Conservation (phyloP, 2,797 vertebrate species). For the Spondyliosoma cantharus region DNA sequence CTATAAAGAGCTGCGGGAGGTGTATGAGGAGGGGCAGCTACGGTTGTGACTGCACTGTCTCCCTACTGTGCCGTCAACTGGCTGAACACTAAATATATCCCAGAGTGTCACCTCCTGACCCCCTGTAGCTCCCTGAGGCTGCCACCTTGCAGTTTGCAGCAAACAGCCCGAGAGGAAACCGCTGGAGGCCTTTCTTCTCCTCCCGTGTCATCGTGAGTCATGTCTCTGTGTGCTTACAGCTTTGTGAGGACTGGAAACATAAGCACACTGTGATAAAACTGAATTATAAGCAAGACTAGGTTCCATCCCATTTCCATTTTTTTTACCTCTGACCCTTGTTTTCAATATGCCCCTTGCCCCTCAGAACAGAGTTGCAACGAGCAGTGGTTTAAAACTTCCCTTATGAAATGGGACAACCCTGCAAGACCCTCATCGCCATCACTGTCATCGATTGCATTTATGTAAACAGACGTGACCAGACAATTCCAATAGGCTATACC, state of each 20-base stretch:
- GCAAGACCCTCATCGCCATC: too few relatives aligned
- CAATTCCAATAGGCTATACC: too few relatives aligned
- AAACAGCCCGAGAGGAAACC: slow-evolving; percentile 15
- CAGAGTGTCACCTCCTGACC: slow-evolving; percentile 53
- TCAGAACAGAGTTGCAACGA: too few relatives aligned
- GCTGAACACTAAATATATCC: slow-evolving; percentile 65
- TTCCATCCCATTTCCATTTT: too few relatives aligned
- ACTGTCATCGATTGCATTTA: too few relatives aligned
- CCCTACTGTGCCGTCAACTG: slow-evolving; percentile 50
- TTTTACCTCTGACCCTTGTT: too few relatives aligned
- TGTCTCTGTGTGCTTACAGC: neutral
- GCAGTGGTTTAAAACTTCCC: too few relatives aligned
- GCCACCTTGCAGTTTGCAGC: slow-evolving; percentile 13
- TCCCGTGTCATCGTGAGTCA: slow-evolving; percentile 5
- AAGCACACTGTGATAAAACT: neutral
- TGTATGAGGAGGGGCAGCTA: neutral
- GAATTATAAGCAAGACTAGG: neutral
- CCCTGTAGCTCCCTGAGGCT: slow-evolving; percentile 22
- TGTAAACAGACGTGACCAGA: too few relatives aligned
- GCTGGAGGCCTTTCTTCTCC: neutral
- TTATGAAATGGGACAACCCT: too few relatives aligned
- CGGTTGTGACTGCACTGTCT: slow-evolving; percentile 23
- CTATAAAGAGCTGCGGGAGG: slow-evolving; percentile 29
- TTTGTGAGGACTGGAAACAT: too few relatives aligned
- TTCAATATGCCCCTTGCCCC: too few relatives aligned